Base-by-base conservation (phyloP, 2,113 vertebrate genomes). In the Cryptotis parvus region DNA sequence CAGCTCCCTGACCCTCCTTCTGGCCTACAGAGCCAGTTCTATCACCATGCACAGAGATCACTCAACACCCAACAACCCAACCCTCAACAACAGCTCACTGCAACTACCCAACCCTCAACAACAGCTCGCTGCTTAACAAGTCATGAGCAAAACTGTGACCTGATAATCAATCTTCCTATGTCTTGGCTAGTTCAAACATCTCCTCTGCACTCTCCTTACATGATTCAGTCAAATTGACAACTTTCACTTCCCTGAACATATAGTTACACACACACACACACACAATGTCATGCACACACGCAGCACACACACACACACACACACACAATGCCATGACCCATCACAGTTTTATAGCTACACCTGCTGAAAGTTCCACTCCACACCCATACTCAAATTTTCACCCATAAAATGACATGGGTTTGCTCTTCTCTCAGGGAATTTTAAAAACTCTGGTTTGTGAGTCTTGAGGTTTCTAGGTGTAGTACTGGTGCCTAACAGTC, bases 381-480 rank as follows among this genome's bases (percentile, higher is more conserved):
- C 68, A 43, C 68, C 43, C 15, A 12, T 4, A n/a, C 49, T 69
- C 41, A 26, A 15, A n/a, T 41, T 63, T 27, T 65, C 11, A 84
- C 9, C 29, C 31, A 3, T 8, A 26, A 84, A 87, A 29, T 5
- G 39, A 43, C 63, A 63, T 9, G 11, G 22, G 26, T 76, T 52
- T 75, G 31, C 39, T 69, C 63, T 84, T 61, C 15, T 87, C 41
- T 31, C 65, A n/a, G 10, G 29, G 8, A 61, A n/a, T 63, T 33
- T 31, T 31, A 12, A 26, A 58, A 29, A 4, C 12, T 61, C 73
- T 92, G 26, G 66, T 63, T 41, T 70, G 22, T 45, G 52, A 77
- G 58, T 70, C 35, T 58, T 91, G 80, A 72, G 14, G 52, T 85
- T 66, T 82, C n/a, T 76, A 27, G 43, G n/a, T 49, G n/a, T 31